A percentile compares a stretch with the other conserved stretches of the same genome.
Evolutionary conservation across 2,113 vertebrate genomes (phyloP).

Genomic region (Columba livia): DNA sequence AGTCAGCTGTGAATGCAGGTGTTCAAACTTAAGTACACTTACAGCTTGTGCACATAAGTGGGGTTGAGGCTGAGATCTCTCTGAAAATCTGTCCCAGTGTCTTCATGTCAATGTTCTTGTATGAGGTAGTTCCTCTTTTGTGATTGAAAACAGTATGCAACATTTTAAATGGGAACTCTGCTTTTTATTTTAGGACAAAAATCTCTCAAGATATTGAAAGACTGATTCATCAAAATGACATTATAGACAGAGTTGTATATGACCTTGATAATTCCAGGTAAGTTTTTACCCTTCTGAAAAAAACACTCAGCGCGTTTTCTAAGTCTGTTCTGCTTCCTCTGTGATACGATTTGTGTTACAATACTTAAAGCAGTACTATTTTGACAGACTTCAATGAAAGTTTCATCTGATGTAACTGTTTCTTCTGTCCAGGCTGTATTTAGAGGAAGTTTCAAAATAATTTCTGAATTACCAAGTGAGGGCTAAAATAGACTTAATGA

Average conservation of each 20-base stretch:
- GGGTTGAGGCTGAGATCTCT: not conserved
- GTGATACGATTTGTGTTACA: not conserved
- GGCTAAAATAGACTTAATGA: not conserved
- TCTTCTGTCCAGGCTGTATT: not conserved
- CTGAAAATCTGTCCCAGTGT: not conserved
- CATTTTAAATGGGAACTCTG: constrained; percentile 8
- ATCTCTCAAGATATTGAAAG: constrained; percentile 98
- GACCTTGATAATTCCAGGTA: constrained; percentile 91
- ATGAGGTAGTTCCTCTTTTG: not conserved
- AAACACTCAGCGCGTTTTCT: not conserved
- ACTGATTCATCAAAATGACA: constrained; percentile 93
- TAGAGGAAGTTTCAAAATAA: not conserved
- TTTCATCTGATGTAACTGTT: not conserved
- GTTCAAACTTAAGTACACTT: not conserved
- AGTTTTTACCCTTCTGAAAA: constrained; percentile 37
- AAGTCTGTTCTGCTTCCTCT: not conserved
- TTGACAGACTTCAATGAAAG: not conserved
- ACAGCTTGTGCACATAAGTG: not conserved
- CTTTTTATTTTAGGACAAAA: constrained; percentile 85
- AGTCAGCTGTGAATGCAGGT: not conserved
- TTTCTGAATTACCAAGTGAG: not conserved
- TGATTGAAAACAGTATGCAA: not conserved
- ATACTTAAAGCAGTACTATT: not conserved
- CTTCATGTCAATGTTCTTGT: not conserved
- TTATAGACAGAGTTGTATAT: constrained; percentile 94